Percentiles rank a stretch among this genome's conserved stretches.
phyloP scores from a whole-genome alignment of 2,888 invertebrate species.

The Escarpia spicata region DNA sequence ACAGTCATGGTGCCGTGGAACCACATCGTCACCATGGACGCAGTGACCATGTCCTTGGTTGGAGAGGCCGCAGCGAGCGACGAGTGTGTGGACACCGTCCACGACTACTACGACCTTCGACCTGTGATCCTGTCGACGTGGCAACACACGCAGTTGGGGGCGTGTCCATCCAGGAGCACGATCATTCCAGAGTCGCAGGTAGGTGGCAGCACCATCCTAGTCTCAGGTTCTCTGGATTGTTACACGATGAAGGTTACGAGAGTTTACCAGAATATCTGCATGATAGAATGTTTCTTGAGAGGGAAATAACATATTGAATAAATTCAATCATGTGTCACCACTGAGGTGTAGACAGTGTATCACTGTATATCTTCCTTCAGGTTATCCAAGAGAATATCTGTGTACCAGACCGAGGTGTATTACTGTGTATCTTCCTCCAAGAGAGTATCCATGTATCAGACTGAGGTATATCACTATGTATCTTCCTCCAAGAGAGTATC shows the following conservation, averaged over 20 bases:
- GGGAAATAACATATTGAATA: too few species aligned
- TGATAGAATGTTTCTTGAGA: too few species aligned
- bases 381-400: too few species aligned
- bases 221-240: too few species aligned
- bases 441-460: too few species aligned
- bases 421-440: too few species aligned
- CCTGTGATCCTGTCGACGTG: constrained; percentile 63
- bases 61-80: constrained; percentile 68
- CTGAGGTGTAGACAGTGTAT: not conserved
- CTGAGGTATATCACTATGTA: too few species aligned
- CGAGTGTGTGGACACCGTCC: constrained; percentile 50
- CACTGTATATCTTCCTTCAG: too few species aligned
- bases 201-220: not conserved
- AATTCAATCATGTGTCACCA: too few species aligned
- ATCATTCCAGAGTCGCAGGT: constrained; percentile 65
- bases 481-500: not conserved
- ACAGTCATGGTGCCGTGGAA: constrained; percentile 83
- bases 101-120: constrained; percentile 57
- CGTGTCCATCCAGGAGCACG: constrained; percentile 62
- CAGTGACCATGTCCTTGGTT: constrained; percentile 35
- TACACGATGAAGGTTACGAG: too few species aligned
- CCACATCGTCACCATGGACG: constrained; percentile 36
- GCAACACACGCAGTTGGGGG: constrained; percentile 65
- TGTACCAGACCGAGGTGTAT: too few species aligned
- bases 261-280: too few species aligned